A percentile compares a stretch with the other conserved stretches of the same genome.
phyloP scores from a whole-genome alignment of 1,140 invertebrate genomes.

The Proctacanthus coquilletti region DNA sequence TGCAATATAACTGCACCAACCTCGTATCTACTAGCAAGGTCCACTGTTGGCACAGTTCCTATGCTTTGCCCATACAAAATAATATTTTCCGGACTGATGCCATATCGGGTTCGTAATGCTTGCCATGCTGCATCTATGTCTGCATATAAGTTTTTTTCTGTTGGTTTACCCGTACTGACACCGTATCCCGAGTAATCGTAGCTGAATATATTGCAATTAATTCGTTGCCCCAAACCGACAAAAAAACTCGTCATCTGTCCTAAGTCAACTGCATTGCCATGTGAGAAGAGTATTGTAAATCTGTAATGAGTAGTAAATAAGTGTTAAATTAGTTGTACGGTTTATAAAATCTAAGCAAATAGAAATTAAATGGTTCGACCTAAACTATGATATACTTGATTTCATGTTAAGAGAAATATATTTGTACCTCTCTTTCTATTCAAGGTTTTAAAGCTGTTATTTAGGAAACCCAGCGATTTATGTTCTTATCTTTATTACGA shows the following conservation, averaged over 20 bases:
- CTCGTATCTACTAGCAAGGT: constrained; percentile 45
- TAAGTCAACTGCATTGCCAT: constrained; percentile 52
- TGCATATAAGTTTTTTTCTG: constrained; percentile 60
- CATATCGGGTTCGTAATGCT: constrained; percentile 40
- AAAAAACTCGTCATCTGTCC: constrained; percentile 57
- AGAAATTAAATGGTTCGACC: too few species aligned
- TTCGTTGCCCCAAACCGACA: constrained; percentile 44
- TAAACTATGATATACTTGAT: too few species aligned
- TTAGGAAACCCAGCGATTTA: too few species aligned
- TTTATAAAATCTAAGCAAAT: too few species aligned
- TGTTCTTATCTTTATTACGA: too few species aligned
- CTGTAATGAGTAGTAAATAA: too few species aligned
- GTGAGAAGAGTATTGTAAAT: constrained; percentile 52
- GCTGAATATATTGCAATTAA: constrained; percentile 60
- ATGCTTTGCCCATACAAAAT: constrained; percentile 60
- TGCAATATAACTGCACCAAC: constrained; percentile 56
- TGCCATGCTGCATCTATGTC: constrained; percentile 61
- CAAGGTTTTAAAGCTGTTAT: too few species aligned
- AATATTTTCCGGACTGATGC: constrained; percentile 47
- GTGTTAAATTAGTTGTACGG: too few species aligned
- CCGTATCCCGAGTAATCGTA: constrained; percentile 62
- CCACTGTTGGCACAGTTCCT: constrained; percentile 51
- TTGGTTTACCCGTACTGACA: constrained; percentile 44
- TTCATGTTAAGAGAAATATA: too few species aligned
- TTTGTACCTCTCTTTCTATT: too few species aligned